Evolutionary conservation across 1,140 invertebrate species (phyloP).

Genomic region (Reticulitermes speratus): DNA sequence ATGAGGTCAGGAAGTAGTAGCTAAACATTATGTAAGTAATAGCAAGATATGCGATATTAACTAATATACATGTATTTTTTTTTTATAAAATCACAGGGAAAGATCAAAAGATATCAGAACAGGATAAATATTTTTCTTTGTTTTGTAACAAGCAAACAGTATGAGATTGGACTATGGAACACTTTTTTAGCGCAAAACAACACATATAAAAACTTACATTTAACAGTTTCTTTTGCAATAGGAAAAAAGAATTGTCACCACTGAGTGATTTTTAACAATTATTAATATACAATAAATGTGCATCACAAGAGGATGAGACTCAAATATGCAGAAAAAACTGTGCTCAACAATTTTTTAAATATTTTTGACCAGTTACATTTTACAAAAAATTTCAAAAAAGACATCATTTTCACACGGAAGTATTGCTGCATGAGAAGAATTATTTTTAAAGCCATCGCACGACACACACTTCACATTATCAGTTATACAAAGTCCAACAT

Average conservation of each 20-base stretch:
- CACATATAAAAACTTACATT: slow-evolving; percentile 14
- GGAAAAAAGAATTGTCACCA: neutral
- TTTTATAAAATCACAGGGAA: neutral
- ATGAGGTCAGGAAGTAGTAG: too few relatives aligned
- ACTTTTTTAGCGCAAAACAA: slow-evolving; percentile 10
- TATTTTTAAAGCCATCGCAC: slow-evolving; percentile 16
- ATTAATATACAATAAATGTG: neutral
- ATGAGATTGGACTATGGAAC: slow-evolving; percentile 5
- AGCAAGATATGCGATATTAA: neutral
- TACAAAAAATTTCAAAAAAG: neutral
- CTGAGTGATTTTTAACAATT: slow-evolving; percentile 1
- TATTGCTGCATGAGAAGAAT: slow-evolving; percentile 16
- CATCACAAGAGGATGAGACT: slow-evolving; percentile 14
- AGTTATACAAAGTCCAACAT: neutral
- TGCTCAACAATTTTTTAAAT: neutral
- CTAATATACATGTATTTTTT: slow-evolving; percentile 4
- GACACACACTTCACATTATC: neutral
- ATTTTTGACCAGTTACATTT: neutral
- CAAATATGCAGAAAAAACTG: neutral
- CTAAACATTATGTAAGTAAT: too few relatives aligned
- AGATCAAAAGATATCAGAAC: slow-evolving; percentile 9
- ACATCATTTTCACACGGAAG: neutral
- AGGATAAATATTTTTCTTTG: slow-evolving; percentile 3
- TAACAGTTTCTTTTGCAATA: slow-evolving; percentile 4
- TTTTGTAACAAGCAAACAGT: slow-evolving; percentile 19